A percentile compares a stretch with the other conserved stretches of the same genome.
Conservation (phyloP, 2,888 invertebrate genomes). For the Ophion costatus region DNA sequence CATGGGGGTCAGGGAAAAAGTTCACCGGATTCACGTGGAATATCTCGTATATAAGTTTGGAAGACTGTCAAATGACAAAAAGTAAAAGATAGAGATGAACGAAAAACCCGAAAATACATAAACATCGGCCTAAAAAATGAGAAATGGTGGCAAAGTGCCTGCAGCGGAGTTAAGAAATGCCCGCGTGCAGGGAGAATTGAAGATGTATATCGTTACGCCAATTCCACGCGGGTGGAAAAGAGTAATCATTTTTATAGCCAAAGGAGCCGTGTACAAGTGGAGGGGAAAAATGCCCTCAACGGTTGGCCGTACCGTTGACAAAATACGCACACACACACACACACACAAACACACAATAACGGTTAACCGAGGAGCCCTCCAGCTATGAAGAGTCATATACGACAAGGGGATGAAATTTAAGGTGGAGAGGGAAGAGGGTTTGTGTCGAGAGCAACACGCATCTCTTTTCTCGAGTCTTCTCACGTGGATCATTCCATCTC, state of each 20-base stretch:
- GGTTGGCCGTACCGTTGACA: constrained; percentile 58
- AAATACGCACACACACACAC: constrained; percentile 53
- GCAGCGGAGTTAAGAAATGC: constrained; percentile 32
- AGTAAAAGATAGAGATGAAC: not conserved
- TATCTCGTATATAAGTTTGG: too few relatives aligned
- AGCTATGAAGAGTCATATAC: constrained; percentile 34
- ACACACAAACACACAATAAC: constrained; percentile 50
- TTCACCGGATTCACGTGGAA: too few relatives aligned
- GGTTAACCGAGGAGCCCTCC: constrained; percentile 66
- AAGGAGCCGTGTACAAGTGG: constrained; percentile 12
- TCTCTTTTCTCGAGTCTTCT: constrained; percentile 21
- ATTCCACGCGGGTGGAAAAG: not conserved
- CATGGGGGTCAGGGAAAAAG: too few relatives aligned
- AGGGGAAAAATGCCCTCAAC: constrained; percentile 49
- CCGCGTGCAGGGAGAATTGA: constrained; percentile 41
- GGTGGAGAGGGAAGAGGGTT: constrained; percentile 21
- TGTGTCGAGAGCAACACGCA: constrained; percentile 44
- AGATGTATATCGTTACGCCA: constrained; percentile 24
- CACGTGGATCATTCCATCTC: not conserved
- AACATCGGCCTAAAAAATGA: not conserved
- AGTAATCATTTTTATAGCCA: constrained; percentile 28
- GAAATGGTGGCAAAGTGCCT: not conserved
- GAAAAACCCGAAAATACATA: not conserved
- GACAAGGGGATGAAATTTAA: constrained; percentile 48
- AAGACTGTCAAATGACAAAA: not conserved